Conservation (phyloP, 1,140 invertebrate species). For the Trypoxylus dichotomus region DNA sequence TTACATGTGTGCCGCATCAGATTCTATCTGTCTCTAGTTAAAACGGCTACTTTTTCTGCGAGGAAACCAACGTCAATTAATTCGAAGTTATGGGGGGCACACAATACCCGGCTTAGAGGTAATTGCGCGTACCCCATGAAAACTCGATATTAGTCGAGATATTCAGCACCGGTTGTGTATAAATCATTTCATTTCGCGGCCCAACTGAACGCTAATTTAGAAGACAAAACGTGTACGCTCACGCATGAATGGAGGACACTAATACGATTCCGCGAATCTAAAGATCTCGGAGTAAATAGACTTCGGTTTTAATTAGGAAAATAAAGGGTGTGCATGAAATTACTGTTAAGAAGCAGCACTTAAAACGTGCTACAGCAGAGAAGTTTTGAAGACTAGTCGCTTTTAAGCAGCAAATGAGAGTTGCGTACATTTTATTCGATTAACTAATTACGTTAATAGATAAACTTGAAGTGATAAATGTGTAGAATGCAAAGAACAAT, state of each 20-base stretch:
- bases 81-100: slow-evolving; percentile 39
- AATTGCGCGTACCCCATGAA: slow-evolving; percentile 24
- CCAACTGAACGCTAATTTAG: neutral
- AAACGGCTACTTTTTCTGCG: slow-evolving; percentile 37
- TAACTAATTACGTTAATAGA: no score
- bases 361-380: no score
- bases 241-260: neutral
- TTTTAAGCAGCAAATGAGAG: no score
- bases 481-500: no score
- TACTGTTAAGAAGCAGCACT: neutral
- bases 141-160: slow-evolving; percentile 29
- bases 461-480: no score
- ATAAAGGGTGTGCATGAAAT: neutral
- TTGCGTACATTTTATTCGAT: no score
- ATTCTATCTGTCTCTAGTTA: slow-evolving; percentile 39
- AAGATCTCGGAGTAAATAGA: neutral
- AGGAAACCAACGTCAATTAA: slow-evolving; percentile 40
- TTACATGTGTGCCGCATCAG: slow-evolving; percentile 36
- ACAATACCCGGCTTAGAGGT: slow-evolving; percentile 26
- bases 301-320: neutral
- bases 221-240: slow-evolving; percentile 12
- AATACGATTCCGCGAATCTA: neutral
- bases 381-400: no score
- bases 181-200: slow-evolving; percentile 21
- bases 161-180: slow-evolving; percentile 25